Conservation (phyloP, 2,113 vertebrate species). For the Conger conger region DNA sequence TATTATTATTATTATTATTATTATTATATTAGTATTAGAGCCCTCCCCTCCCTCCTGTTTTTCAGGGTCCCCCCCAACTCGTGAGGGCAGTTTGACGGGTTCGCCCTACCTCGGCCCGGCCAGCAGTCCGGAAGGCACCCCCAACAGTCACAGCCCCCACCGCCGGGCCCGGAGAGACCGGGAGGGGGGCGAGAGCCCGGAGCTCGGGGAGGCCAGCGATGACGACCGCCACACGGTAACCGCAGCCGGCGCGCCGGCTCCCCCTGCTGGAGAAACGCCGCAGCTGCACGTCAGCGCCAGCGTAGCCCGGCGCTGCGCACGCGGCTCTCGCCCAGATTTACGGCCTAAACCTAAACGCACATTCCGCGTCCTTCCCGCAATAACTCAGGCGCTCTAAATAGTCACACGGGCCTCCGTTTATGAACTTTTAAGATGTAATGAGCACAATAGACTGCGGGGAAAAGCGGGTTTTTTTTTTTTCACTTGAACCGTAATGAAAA, state of each 20-base stretch:
- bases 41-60: not conserved
- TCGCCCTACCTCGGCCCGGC: constrained; percentile 61
- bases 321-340: not conserved
- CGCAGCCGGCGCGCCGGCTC: not conserved
- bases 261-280: constrained; percentile 5
- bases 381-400: not conserved
- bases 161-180: constrained; percentile 62
- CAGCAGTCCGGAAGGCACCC: constrained; percentile 71
- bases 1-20: no score
- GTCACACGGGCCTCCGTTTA: not conserved
- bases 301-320: not conserved
- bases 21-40: no score
- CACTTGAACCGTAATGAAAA: not conserved
- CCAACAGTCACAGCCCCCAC: constrained; percentile 61
- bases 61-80: constrained; percentile 61
- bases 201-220: constrained; percentile 63
- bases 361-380: not conserved
- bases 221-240: constrained; percentile 66
- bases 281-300: no score
- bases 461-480: not conserved
- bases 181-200: constrained; percentile 48
- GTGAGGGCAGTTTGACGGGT: constrained; percentile 64
- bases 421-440: not conserved
- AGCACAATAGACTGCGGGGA: not conserved
- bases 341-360: not conserved